phyloP scores from a whole-genome alignment of 2,888 invertebrate species.

The Conchocele bisecta region DNA sequence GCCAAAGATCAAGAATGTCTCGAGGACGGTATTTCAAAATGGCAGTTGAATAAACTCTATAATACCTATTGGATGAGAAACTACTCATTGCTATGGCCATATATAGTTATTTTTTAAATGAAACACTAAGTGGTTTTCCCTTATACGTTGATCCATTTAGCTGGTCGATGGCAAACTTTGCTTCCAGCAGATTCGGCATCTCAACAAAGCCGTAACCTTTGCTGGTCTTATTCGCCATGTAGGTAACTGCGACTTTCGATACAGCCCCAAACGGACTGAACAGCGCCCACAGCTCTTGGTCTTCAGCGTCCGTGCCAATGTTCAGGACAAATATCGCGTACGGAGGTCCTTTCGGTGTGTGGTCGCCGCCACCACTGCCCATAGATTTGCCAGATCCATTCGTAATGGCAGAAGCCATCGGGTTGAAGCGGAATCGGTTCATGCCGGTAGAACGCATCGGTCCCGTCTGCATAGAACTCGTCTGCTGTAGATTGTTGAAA shows the following conservation, averaged over 20 bases:
- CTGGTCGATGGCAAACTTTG: slow-evolving; percentile 80
- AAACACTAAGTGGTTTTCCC: slow-evolving; percentile 82
- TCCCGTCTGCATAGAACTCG: neutral
- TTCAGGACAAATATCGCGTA: slow-evolving; percentile 82
- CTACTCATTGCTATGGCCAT: too few species aligned
- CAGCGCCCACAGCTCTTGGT: slow-evolving; percentile 81
- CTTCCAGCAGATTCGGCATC: slow-evolving; percentile 82
- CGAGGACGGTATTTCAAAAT: too few species aligned
- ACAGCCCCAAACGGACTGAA: slow-evolving; percentile 82
- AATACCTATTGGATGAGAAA: too few species aligned
- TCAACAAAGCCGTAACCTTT: slow-evolving; percentile 83
- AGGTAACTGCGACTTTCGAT: slow-evolving; percentile 82
- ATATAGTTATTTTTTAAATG: slow-evolving; percentile 69
- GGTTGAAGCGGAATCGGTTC: neutral
- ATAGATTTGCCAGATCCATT: slow-evolving; percentile 14
- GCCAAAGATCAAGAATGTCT: too few species aligned
- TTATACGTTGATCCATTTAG: slow-evolving; percentile 81
- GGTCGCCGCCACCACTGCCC: neutral
- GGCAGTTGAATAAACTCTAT: too few species aligned
- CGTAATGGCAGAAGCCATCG: neutral
- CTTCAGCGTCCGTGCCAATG: slow-evolving; percentile 82
- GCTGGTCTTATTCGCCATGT: slow-evolving; percentile 79
- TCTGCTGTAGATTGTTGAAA: neutral
- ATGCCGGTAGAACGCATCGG: neutral
- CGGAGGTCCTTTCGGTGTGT: slow-evolving; percentile 40